These are phyloP conservation scores for Struthio camelus DNA, from an alignment of 2,113 vertebrate species.

Conservation along the genomic window DNA sequence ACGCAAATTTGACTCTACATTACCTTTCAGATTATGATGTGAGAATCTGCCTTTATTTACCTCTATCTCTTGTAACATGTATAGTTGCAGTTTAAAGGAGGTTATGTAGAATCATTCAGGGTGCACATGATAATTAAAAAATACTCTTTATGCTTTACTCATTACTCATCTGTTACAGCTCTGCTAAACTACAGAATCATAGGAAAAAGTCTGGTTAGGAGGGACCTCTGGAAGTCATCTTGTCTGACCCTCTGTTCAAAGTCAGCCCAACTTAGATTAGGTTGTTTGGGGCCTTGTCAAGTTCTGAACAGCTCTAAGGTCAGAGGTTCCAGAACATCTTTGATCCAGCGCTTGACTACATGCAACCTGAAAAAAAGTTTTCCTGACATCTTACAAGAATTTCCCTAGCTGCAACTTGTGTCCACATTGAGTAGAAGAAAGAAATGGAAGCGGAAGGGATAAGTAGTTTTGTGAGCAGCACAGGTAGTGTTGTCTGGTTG, in stretches of 20 bases:
- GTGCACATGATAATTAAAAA: background rate
- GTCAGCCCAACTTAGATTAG: background rate
- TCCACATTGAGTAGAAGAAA: background rate
- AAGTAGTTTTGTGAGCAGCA: background rate
- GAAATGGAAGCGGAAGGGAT: background rate
- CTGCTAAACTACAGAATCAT: background rate
- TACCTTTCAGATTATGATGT: background rate
- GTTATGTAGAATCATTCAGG: background rate
- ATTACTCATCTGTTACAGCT: background rate
- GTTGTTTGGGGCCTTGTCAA: background rate
- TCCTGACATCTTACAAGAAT: background rate
- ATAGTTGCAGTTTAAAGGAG: background rate
- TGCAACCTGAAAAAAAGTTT: background rate
- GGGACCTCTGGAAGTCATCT: background rate
- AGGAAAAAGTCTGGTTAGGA: background rate
- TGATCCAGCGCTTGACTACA: background rate
- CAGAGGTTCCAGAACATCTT: background rate
- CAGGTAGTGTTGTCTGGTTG: background rate
- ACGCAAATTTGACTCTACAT: background rate
- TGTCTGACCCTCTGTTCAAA: background rate
- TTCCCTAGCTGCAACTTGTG: background rate
- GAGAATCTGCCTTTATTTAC: background rate
- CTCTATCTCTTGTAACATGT: background rate
- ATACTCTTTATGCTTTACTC: background rate
- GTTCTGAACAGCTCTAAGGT: background rate